Evolutionary conservation across 2,888 invertebrate species (phyloP), one percentile per base, ranked within the genome.

Genomic region (Helicoverpa assulta): DNA sequence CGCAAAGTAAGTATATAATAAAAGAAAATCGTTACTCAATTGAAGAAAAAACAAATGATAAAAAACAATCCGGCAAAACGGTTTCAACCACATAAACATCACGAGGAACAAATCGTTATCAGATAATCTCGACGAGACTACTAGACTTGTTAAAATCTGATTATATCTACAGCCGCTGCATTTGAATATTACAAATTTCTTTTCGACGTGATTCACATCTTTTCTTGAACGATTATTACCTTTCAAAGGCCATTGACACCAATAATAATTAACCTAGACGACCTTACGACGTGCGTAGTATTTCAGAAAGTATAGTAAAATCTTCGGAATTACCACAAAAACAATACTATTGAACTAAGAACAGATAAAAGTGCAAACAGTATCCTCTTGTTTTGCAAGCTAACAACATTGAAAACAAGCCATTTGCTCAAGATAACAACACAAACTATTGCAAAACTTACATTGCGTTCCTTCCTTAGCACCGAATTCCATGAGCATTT

Each of bases 401-500:
- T 10, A 59, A 40, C 50, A 76, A 57, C 50, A 21, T 77, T 64
- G 58, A 64, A 70, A 73, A 70, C 64, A 59, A 59, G 47, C 7
- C 16, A 51, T 69, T 76, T 72, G 70, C 18, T 51, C 29, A 55
- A 55, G 76, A 50, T 76, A 76, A 70, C 18, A 47, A 29, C 6
- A 21, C 8, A 69, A n/a, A 47, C 55, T 26, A 26, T 51, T 12
- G 52, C 5, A 52, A 8, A 8, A 93, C 98, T 97, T 92, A 98
- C 98, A 98, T 89, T 98, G 97, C 71, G 97, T 97, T 84, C 98
- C 98, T 93, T 98, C 98, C 86, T 97, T 97, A 78, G 98, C 98
- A 74, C 98, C 98, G 89, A 98, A 98, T 81, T 98, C 97, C 88
- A 99, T 97, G 76, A 99, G 96, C 97, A 99, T 98, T 94, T 98